Evolutionary conservation across 1,140 invertebrate species (phyloP).

Genomic region (Gryllus bimaculatus): DNA sequence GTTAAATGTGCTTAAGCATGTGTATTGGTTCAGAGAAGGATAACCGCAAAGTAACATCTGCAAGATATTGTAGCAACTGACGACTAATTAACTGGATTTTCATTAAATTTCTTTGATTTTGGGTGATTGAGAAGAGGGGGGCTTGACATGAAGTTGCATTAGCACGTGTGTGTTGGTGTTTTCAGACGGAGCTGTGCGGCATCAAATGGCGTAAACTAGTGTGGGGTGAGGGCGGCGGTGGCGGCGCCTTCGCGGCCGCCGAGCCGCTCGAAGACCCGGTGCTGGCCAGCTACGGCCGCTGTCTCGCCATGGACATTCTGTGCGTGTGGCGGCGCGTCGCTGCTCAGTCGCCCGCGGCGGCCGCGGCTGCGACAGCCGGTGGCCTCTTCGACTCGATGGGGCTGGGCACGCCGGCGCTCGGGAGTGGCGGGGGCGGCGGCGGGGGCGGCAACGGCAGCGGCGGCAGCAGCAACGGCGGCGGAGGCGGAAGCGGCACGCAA

Average conservation of each 20-base stretch:
- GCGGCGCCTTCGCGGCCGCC: slow-evolving; percentile 18
- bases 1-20: too few species aligned
- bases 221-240: slow-evolving; percentile 55
- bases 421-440: slow-evolving; percentile 40
- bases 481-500: slow-evolving; percentile 1
- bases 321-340: slow-evolving; percentile 89
- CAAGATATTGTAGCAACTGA: too few species aligned
- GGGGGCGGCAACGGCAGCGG: slow-evolving; percentile 33
- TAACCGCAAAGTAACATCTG: too few species aligned
- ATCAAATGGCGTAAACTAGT: slow-evolving; percentile 97
- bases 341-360: slow-evolving; percentile 38
- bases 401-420: slow-evolving; percentile 38
- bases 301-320: slow-evolving; percentile 86
- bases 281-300: slow-evolving; percentile 83
- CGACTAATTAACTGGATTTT: too few species aligned
- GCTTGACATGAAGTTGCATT: neutral
- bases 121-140: too few species aligned
- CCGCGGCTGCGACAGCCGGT: slow-evolving; percentile 40
- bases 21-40: too few species aligned
- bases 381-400: slow-evolving; percentile 47
- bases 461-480: slow-evolving; percentile 32
- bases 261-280: slow-evolving; percentile 87
- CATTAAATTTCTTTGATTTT: too few species aligned
- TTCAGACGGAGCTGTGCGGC: slow-evolving; percentile 93
- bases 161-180: slow-evolving; percentile 15